Conservation (phyloP, 2,888 invertebrate genomes). For the Andrena bicolor region DNA sequence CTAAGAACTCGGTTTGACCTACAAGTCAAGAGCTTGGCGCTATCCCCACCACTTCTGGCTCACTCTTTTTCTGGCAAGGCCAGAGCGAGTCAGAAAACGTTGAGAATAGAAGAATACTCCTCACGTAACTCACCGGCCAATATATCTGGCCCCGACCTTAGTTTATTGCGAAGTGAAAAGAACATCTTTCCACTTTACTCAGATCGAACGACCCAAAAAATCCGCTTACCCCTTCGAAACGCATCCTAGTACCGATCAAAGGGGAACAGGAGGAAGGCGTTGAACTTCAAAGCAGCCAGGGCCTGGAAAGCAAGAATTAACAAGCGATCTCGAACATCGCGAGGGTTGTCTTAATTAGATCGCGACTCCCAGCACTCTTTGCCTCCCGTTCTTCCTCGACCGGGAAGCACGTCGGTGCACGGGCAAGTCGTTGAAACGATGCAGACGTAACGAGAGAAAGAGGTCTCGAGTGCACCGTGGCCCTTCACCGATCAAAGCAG, state of each 20-base stretch:
- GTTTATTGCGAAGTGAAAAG: too few species aligned
- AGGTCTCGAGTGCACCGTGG: constrained; percentile 35
- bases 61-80: too few species aligned
- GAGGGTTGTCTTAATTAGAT: constrained; percentile 60
- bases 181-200: too few species aligned
- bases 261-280: neutral
- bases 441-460: constrained; percentile 41
- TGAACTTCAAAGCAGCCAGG: constrained; percentile 23
- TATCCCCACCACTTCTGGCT: too few species aligned
- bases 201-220: too few species aligned
- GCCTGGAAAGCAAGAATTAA: constrained; percentile 51
- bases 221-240: neutral
- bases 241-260: neutral
- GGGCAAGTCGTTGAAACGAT: constrained; percentile 47
- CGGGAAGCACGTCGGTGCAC: constrained; percentile 24
- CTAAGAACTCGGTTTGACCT: too few species aligned
- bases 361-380: constrained; percentile 31
- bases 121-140: too few species aligned
- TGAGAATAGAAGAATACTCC: too few species aligned
- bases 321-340: constrained; percentile 56
- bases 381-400: constrained; percentile 34
- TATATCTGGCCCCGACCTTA: too few species aligned
- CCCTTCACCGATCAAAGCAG: constrained; percentile 48
- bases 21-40: too few species aligned
- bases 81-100: too few species aligned